A percentile compares a stretch with the other conserved stretches of the same genome.
Evolutionary conservation across 2,113 vertebrate genomes (phyloP).

Genomic region (Nannospalax galili): DNA sequence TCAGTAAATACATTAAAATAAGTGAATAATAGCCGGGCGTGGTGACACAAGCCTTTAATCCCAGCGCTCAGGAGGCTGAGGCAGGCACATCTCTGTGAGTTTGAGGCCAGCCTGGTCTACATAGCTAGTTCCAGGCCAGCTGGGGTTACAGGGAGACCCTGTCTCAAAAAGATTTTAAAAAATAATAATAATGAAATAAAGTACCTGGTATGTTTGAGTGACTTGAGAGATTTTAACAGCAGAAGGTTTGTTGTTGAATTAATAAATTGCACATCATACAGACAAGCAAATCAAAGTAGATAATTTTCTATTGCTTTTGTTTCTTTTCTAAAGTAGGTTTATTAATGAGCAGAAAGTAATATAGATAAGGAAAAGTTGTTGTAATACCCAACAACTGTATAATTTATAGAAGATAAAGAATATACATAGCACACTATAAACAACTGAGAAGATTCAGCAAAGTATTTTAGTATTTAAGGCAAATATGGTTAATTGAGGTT

Average conservation of each 20-base stretch:
- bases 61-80: no score
- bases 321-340: neutral
- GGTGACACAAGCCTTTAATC: no score
- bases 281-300: conserved; percentile 12
- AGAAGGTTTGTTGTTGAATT: neutral
- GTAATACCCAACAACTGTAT: neutral
- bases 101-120: no score
- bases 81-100: no score
- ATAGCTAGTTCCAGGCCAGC: no score
- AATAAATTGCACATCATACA: neutral
- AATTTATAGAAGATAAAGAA: neutral
- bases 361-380: neutral
- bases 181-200: neutral
- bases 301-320: neutral
- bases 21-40: no score
- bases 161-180: no score
- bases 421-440: neutral
- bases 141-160: no score
- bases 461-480: neutral
- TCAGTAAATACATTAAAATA: neutral
- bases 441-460: neutral
- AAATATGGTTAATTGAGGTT: neutral
- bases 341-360: neutral
- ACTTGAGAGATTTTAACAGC: neutral
- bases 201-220: neutral